Evolutionary conservation across 2,113 vertebrate genomes (phyloP).

Genomic region (Craseonycteris thonglongyai): DNA sequence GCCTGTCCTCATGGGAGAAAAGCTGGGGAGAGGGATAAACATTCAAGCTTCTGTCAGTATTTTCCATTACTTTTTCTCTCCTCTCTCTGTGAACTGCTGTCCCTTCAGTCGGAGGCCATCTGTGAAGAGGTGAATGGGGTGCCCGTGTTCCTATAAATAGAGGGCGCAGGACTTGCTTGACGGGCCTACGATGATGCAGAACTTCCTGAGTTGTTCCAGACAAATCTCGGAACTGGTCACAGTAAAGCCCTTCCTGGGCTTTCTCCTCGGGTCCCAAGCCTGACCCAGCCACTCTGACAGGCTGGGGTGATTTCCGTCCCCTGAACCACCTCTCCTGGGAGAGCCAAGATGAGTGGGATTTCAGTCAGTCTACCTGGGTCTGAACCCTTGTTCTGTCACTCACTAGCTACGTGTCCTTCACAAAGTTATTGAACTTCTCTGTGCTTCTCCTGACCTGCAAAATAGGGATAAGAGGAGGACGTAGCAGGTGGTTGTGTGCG

Average conservation of each 20-base stretch:
- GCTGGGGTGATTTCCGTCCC: too few relatives aligned
- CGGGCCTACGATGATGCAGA: rapidly evolving
- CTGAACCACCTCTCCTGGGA: not conserved
- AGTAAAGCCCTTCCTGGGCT: not conserved
- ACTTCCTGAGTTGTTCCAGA: not conserved
- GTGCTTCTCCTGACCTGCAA: not conserved
- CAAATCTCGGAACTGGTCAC: not conserved
- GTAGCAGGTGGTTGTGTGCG: too few relatives aligned
- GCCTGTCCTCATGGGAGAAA: not conserved
- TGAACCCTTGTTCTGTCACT: not conserved
- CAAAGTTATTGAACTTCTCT: not conserved
- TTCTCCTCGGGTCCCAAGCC: not conserved
- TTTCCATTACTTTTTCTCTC: not conserved
- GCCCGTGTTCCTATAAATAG: not conserved
- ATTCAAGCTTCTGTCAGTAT: not conserved
- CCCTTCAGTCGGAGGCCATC: not conserved
- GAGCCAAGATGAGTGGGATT: not conserved
- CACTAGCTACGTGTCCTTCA: not conserved
- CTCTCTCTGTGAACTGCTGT: not conserved
- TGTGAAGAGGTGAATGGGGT: not conserved
- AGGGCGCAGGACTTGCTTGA: rapidly evolving
- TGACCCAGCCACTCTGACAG: not conserved
- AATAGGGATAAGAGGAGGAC: not conserved
- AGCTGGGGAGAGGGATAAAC: not conserved
- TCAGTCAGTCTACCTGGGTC: rapidly evolving